Conservation (phyloP, 1,140 invertebrate species). For the Rhopalosiphum maidis region DNA sequence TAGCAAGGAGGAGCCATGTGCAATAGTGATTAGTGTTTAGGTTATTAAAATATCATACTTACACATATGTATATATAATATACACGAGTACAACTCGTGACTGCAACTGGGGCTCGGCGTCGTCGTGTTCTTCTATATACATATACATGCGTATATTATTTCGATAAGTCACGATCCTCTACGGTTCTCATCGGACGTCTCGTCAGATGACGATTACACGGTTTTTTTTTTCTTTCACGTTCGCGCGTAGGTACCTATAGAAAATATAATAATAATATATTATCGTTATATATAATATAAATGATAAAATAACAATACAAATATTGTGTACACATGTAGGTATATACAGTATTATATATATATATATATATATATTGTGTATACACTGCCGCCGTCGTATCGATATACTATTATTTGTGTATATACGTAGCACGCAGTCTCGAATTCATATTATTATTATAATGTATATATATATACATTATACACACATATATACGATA, state of each 20-base stretch:
- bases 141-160: not conserved
- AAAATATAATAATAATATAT: not conserved
- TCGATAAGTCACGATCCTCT: constrained; percentile 30
- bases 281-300: too few relatives aligned
- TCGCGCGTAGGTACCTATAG: not conserved
- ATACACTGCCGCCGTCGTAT: not conserved
- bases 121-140: not conserved
- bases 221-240: not conserved
- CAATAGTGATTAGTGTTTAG: not conserved
- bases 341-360: not conserved
- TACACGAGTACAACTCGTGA: not conserved
- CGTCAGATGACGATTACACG: not conserved
- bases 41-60: constrained; percentile 11
- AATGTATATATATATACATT: too few relatives aligned
- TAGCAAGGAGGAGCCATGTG: not conserved
- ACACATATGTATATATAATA: not conserved
- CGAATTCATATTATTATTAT: not conserved
- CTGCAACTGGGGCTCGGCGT: not conserved
- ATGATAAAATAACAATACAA: not conserved
- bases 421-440: not conserved
- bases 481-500: not conserved
- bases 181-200: constrained; percentile 12
- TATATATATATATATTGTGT: not conserved
- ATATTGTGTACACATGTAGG: not conserved
- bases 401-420: too few relatives aligned